Evolutionary conservation across 2,113 vertebrate genomes (phyloP).

Genomic region (Columba janthina): DNA sequence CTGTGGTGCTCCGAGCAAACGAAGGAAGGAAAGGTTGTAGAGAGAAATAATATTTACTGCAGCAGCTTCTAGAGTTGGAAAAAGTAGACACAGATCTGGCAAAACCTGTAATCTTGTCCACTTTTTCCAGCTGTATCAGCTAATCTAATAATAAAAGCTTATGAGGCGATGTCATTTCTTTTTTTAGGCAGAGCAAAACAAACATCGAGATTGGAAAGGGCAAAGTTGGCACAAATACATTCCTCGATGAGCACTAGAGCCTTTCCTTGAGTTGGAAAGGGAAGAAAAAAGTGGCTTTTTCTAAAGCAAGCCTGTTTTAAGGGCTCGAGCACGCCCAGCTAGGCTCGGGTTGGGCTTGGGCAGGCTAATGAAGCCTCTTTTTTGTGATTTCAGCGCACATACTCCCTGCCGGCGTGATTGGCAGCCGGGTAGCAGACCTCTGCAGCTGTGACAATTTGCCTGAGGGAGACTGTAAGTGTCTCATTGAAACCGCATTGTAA

Average conservation of each 20-base stretch:
- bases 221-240: slow-evolving; percentile 25
- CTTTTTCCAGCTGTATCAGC: slow-evolving; percentile 53
- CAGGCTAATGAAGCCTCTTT: slow-evolving; percentile 57
- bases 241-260: neutral
- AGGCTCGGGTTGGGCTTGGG: slow-evolving; percentile 52
- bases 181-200: slow-evolving; percentile 54
- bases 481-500: slow-evolving; percentile 70
- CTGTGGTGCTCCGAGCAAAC: neutral
- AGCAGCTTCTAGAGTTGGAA: slow-evolving; percentile 20
- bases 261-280: slow-evolving; percentile 12
- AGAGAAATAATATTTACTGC: neutral
- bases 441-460: slow-evolving; percentile 72
- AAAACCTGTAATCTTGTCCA: slow-evolving; percentile 26
- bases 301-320: slow-evolving; percentile 12
- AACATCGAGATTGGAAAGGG: slow-evolving; percentile 28
- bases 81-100: slow-evolving; percentile 33
- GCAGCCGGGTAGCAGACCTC: slow-evolving; percentile 70
- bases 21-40: neutral
- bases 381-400: slow-evolving; percentile 61
- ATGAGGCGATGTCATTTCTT: neutral
- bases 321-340: slow-evolving; percentile 6
- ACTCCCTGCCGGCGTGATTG: slow-evolving; percentile 67
- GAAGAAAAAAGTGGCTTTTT: neutral
- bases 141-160: slow-evolving; percentile 52
- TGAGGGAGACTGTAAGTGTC: slow-evolving; percentile 70